phyloP scores from a whole-genome alignment of 2,797 vertebrate species.

The Eptatretus atami region DNA sequence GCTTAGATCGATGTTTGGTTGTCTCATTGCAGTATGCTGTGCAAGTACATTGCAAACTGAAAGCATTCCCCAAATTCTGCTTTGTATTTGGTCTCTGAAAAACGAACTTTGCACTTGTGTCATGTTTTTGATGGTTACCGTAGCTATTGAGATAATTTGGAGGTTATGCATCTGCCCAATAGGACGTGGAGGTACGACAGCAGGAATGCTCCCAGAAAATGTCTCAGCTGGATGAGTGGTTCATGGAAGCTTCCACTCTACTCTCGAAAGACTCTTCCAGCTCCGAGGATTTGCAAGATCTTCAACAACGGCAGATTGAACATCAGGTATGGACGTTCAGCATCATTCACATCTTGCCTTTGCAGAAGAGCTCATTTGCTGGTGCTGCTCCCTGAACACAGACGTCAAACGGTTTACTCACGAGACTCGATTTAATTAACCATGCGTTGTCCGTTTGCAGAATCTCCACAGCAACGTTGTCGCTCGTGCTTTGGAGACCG shows the following conservation, averaged over 20 bases:
- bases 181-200: slow-evolving; percentile 69
- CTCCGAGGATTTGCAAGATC: not conserved
- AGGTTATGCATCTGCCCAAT: slow-evolving; percentile 4
- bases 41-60: too few relatives aligned
- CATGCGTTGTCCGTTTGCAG: slow-evolving; percentile 13
- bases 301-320: slow-evolving; percentile 2
- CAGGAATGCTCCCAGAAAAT: slow-evolving; percentile 39
- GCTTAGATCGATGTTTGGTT: too few relatives aligned
- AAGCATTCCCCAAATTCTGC: too few relatives aligned
- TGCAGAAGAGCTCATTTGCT: too few relatives aligned
- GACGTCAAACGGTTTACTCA: too few relatives aligned
- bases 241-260: slow-evolving; percentile 27
- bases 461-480: slow-evolving; percentile 43
- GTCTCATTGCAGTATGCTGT: too few relatives aligned
- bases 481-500: slow-evolving; percentile 22
- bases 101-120: too few relatives aligned
- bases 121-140: too few relatives aligned
- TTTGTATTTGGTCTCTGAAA: too few relatives aligned
- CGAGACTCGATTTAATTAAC: too few relatives aligned
- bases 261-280: not conserved
- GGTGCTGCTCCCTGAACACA: too few relatives aligned
- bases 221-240: slow-evolving; percentile 37
- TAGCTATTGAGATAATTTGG: not conserved
- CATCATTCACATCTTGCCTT: too few relatives aligned
- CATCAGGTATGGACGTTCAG: not conserved